These are phyloP conservation scores for Rhinella marina DNA, from an alignment of 2,797 vertebrate species.

Conservation along the genomic window DNA sequence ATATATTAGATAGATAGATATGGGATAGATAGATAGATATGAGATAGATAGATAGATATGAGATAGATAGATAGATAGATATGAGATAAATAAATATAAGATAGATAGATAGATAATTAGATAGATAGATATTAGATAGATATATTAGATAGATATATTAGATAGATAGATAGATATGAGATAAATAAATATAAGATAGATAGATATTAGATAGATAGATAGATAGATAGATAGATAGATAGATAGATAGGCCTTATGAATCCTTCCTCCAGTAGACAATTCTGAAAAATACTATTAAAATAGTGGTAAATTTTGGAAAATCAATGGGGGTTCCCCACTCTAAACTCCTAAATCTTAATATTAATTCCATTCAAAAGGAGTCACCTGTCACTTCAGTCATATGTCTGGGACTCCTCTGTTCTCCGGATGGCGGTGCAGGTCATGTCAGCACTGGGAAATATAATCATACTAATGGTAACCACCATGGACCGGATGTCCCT, in stretches of 20 bases:
- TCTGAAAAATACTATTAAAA: neutral
- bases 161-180: neutral
- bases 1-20: neutral
- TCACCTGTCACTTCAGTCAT: too few species aligned
- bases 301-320: neutral
- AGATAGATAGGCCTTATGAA: neutral
- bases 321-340: too few species aligned
- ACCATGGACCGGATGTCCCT: too few species aligned
- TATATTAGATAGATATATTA: neutral
- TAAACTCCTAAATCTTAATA: too few species aligned
- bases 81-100: neutral
- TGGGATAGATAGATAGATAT: neutral
- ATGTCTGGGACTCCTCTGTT: too few species aligned
- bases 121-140: neutral
- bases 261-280: neutral
- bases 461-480: too few species aligned
- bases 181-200: neutral
- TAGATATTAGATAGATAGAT: neutral
- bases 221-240: neutral
- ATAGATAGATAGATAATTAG: neutral
- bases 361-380: too few species aligned
- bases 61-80: neutral
- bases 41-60: neutral
- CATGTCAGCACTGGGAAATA: too few species aligned
- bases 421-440: too few species aligned